Percentiles rank a stretch among this genome's conserved stretches.
Conservation (phyloP, 2,113 vertebrate genomes). For the Suncus etruscus region DNA sequence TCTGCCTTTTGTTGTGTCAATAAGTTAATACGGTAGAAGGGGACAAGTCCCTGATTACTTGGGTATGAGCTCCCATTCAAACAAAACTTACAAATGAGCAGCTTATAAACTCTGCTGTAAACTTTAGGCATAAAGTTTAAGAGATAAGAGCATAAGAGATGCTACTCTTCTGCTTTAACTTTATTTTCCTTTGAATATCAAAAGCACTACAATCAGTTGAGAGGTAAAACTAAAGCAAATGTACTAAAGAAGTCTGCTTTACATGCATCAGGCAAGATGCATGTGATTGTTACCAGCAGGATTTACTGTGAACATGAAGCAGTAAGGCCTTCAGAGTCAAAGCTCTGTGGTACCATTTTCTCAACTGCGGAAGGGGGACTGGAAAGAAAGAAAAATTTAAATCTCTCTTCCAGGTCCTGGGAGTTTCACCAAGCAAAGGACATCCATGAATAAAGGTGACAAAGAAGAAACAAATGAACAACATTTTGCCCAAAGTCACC, state of each 20-base stretch:
- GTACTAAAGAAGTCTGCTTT: not conserved
- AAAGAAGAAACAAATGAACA: constrained; percentile 29
- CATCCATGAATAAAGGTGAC: not conserved
- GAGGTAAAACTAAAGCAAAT: not conserved
- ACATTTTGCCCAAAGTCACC: not conserved
- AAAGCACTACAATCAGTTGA: not conserved
- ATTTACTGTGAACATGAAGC: not conserved
- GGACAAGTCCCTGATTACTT: not conserved
- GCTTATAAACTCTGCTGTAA: not conserved
- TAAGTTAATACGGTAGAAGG: not conserved
- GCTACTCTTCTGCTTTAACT: not conserved
- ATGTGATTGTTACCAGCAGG: too few species aligned
- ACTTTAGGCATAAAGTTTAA: not conserved
- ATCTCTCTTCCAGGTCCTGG: not conserved
- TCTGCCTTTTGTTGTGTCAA: constrained; percentile 6
- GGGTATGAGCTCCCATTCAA: not conserved
- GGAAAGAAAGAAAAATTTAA: too few species aligned
- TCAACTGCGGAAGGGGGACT: too few species aligned
- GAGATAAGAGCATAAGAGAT: too few species aligned
- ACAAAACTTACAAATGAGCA: not conserved
- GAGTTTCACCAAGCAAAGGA: not conserved
- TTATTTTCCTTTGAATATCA: not conserved
- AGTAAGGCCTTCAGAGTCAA: not conserved
- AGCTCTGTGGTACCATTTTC: too few species aligned
- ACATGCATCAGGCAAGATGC: not conserved